A percentile compares a stretch with the other conserved stretches of the same genome.
Conservation (phyloP, 2,888 invertebrate species). For the Orthosia cruda region DNA sequence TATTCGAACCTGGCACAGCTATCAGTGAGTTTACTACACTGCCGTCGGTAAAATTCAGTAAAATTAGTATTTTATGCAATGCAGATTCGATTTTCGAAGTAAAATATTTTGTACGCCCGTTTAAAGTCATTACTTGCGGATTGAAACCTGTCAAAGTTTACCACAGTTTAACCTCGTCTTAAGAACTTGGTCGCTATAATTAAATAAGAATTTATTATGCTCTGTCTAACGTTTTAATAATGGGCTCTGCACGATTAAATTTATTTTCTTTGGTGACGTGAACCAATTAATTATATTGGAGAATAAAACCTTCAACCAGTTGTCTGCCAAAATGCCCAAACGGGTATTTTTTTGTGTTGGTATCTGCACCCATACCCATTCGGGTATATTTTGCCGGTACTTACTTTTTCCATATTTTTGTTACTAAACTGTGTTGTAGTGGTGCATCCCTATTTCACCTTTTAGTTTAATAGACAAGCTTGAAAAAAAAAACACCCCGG, state of each 20-base stretch:
- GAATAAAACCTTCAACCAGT: background rate
- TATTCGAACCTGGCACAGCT: slow-evolving; percentile 39
- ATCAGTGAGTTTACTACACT: slow-evolving; percentile 56
- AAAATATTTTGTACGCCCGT: slow-evolving; percentile 52
- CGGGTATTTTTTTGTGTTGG: no score
- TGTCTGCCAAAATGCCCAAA: no score
- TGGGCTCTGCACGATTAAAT: slow-evolving; percentile 27
- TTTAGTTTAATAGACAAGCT: no score
- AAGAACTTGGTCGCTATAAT: slow-evolving; percentile 58
- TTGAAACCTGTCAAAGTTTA: slow-evolving; percentile 62
- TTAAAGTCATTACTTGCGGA: slow-evolving; percentile 64
- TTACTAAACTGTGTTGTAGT: no score
- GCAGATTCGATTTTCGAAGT: slow-evolving; percentile 56
- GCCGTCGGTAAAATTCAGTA: slow-evolving; percentile 22
- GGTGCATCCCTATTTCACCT: no score
- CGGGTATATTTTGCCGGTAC: no score
- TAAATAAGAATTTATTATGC: slow-evolving; percentile 48
- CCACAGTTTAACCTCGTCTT: slow-evolving; percentile 55
- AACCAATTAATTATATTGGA: slow-evolving; percentile 1
- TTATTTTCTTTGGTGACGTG: slow-evolving; percentile 9
- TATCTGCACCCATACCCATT: no score
- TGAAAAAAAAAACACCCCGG: no score
- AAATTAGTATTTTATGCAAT: slow-evolving; percentile 64
- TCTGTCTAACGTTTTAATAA: slow-evolving; percentile 47
- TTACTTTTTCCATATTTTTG: no score